phyloP scores from a whole-genome alignment of 2,797 vertebrate species.

The Myotis planiceps region DNA sequence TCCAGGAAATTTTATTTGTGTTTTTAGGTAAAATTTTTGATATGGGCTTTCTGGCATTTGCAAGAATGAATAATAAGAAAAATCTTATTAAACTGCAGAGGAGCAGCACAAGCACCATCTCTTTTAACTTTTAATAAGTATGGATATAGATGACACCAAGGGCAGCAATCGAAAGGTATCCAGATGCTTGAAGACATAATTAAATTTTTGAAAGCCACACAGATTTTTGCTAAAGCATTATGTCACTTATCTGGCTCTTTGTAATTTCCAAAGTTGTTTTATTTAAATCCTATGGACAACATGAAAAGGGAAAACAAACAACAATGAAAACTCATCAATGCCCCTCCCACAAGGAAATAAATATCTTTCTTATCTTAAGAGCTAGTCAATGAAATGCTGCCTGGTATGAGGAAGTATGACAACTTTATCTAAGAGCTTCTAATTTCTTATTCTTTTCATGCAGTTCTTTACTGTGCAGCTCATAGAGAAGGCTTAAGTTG shows the following conservation, averaged over 20 bases:
- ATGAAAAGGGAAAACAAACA: background rate
- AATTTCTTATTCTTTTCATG: background rate
- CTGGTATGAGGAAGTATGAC: background rate
- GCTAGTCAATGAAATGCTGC: background rate
- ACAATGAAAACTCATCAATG: background rate
- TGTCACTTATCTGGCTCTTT: background rate
- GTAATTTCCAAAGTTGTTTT: constrained; percentile 4
- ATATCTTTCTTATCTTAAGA: background rate
- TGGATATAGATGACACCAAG: background rate
- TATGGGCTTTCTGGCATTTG: background rate
- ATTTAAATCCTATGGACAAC: constrained; percentile 20
- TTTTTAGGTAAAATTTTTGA: background rate
- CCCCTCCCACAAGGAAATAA: background rate
- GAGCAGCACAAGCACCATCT: background rate
- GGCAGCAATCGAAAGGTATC: background rate
- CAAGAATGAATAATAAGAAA: background rate
- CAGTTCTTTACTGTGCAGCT: background rate
- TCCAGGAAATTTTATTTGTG: background rate
- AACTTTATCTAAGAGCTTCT: background rate
- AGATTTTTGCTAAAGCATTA: constrained; percentile 39
- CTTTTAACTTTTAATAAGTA: background rate
- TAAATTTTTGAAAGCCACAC: constrained; percentile 30
- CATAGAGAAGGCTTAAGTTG: background rate
- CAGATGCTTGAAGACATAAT: constrained; percentile 44
- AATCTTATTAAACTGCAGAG: background rate